Evolutionary conservation across 1,140 invertebrate species (phyloP), one percentile per base, ranked within the genome.

Genomic region (Drosophila azteca): DNA sequence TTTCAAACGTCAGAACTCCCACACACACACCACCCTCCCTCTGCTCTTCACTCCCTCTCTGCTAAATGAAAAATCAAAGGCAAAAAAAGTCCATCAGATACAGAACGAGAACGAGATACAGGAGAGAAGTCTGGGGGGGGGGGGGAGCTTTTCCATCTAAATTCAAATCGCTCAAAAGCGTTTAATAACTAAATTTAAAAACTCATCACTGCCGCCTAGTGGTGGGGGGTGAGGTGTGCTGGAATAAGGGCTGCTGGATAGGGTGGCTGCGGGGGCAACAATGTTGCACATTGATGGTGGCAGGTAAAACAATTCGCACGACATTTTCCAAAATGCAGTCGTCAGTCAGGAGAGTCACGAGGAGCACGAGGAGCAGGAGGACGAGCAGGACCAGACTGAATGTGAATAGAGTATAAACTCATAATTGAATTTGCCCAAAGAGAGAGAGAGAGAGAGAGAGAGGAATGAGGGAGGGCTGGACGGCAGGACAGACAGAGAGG

Each of bases 161-260:
- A 87, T 87, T 87, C 83, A 88, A 87, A 87, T 87, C 82, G 80
- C 53, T 55, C 70, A 71, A 87, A 77, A 87, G 64, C 82, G 78
- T 87, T 87, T 87, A 88, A 88, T 88, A 87, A 87, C 78, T 39
- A 63, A 79, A 81, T 88, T 87, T 87, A 82, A 82, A 87, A 87
- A 87, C 81, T 85, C 81, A 85, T 84, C 70, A 64, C 53, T 67
- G 73, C 62, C 70, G 64, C 61, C 50, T 64, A 50, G 31, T 39
- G 35, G n/a, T n/a, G n/a, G n/a, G n/a, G n/a, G n/a, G n/a, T n/a
- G 17, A 41, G 52, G 44, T 31, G 26, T 26, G 0, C 43, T 43
- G 41, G 8, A 29, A 43, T 17, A 13, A 20, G 26, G 41, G 24
- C 24, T 3, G 24, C 5, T 5, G 24, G 24, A 20, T 5, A 26